Evolutionary conservation across 2,797 vertebrate species (phyloP).

Genomic region (Remorina albescens): DNA sequence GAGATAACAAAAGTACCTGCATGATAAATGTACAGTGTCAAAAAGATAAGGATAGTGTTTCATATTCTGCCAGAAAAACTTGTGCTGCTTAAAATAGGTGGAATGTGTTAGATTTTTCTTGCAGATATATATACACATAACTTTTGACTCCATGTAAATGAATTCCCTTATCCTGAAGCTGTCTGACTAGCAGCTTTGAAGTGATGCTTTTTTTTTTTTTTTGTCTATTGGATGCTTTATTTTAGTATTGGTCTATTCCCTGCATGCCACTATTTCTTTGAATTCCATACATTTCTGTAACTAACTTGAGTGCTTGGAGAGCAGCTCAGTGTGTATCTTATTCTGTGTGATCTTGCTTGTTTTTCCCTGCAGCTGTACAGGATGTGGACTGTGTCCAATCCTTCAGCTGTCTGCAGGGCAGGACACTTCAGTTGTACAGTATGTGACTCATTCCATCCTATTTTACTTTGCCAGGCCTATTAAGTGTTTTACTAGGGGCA

Average conservation of each 20-base stretch:
- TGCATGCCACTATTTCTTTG: background rate
- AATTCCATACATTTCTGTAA: background rate
- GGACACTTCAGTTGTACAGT: constrained; percentile 72
- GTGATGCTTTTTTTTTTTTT: background rate
- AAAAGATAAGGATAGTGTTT: constrained; percentile 48
- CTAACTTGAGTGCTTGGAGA: constrained; percentile 11
- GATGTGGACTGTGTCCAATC: constrained; percentile 67
- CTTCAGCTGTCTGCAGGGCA: constrained; percentile 67
- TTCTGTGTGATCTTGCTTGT: constrained; percentile 42
- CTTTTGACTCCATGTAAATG: constrained; percentile 38
- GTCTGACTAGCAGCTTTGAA: constrained; percentile 23
- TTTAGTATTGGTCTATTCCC: background rate
- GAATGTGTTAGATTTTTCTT: background rate
- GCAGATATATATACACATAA: constrained; percentile 13
- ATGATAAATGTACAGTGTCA: constrained; percentile 27
- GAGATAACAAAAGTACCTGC: constrained; percentile 42
- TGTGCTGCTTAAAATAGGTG: background rate
- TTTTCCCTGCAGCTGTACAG: constrained; percentile 71
- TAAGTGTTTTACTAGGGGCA: constrained; percentile 31
- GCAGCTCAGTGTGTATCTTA: background rate
- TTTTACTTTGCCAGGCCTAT: constrained; percentile 38
- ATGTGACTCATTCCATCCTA: constrained; percentile 66
- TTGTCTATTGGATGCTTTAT: background rate
- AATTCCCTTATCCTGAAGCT: constrained; percentile 12
- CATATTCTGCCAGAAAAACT: constrained; percentile 1